phyloP scores from a whole-genome alignment of 1,140 invertebrate species.

The Macrostomum lignano region DNA sequence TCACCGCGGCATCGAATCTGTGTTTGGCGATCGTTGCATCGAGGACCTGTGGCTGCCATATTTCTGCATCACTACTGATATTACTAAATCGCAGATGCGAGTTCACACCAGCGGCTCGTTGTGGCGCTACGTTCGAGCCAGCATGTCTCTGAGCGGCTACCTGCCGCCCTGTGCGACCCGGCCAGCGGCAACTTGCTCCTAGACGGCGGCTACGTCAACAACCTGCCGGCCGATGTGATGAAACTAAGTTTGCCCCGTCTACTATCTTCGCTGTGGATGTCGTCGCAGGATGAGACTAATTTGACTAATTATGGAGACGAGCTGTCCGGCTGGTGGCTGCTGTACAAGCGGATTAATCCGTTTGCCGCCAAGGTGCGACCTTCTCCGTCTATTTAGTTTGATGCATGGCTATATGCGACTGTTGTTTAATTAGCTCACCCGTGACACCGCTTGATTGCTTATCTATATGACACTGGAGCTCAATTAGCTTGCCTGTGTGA shows the following conservation, averaged over 20 bases:
- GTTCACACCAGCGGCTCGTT: conserved; percentile 78
- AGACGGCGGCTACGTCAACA: conserved; percentile 98
- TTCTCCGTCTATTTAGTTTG: no score
- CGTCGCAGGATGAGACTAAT: conserved; percentile 77
- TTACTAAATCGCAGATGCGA: conserved; percentile 68
- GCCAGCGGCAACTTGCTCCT: conserved; percentile 81
- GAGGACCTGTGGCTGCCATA: conserved; percentile 76
- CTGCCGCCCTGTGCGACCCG: conserved; percentile 95
- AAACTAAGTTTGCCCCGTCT: conserved; percentile 48
- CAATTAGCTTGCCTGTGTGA: no score
- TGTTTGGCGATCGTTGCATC: no score
- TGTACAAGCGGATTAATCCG: no score
- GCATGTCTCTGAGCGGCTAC: conserved; percentile 92
- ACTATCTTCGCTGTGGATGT: conserved; percentile 91
- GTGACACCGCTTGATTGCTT: no score
- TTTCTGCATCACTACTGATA: conserved; percentile 92
- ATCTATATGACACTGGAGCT: no score
- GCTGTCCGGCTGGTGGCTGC: conserved; percentile 82
- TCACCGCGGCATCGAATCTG: no score
- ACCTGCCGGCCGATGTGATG: conserved; percentile 95
- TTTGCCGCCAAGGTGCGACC: no score
- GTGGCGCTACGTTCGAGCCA: conserved; percentile 87
- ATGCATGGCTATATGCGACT: no score
- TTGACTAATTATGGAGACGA: conserved; percentile 90
- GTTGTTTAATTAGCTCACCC: no score